A percentile compares a stretch with the other conserved stretches of the same genome.
These are phyloP conservation scores for Cloeon dipterum DNA, from an alignment of 2,888 invertebrate species.

Conservation along the genomic window DNA sequence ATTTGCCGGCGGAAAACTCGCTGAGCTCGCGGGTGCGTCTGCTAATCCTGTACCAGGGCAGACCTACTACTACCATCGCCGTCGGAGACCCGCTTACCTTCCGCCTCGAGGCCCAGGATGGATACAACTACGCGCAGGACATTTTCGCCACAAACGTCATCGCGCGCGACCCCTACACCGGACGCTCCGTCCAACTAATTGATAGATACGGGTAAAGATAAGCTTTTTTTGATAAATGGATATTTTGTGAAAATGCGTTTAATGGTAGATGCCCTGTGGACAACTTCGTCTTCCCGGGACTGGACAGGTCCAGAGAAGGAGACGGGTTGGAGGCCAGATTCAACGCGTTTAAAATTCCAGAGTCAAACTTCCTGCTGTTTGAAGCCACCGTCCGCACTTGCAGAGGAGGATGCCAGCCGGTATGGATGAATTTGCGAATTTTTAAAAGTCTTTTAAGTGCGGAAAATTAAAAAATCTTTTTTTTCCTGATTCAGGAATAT, in stretches of 20 bases:
- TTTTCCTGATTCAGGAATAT: too few species aligned
- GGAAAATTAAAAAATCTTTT: too few species aligned
- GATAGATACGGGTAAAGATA: slow-evolving; percentile 59
- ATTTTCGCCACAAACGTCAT: slow-evolving; percentile 86
- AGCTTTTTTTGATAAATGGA: neutral
- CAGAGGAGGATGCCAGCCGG: slow-evolving; percentile 70
- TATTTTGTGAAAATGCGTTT: neutral
- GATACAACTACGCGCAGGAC: slow-evolving; percentile 67
- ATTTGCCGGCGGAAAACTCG: slow-evolving; percentile 75
- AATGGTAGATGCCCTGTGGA: slow-evolving; percentile 65
- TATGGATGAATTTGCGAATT: too few species aligned
- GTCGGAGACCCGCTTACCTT: slow-evolving; percentile 82
- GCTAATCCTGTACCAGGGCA: slow-evolving; percentile 66
- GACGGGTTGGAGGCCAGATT: slow-evolving; percentile 78
- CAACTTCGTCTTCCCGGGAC: slow-evolving; percentile 73
- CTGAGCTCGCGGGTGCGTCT: slow-evolving; percentile 70
- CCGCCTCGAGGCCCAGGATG: slow-evolving; percentile 69
- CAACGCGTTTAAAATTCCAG: slow-evolving; percentile 85
- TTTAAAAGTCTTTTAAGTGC: too few species aligned
- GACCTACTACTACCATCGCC: slow-evolving; percentile 81
- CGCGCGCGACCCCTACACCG: slow-evolving; percentile 78
- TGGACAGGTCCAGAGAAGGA: slow-evolving; percentile 64
- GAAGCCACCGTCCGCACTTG: slow-evolving; percentile 81
- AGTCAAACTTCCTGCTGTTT: slow-evolving; percentile 80
- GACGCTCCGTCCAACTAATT: slow-evolving; percentile 69